Evolutionary conservation across 1,140 invertebrate species (phyloP), one percentile per base, ranked within the genome.

Genomic region (Antheraea mylitta): DNA sequence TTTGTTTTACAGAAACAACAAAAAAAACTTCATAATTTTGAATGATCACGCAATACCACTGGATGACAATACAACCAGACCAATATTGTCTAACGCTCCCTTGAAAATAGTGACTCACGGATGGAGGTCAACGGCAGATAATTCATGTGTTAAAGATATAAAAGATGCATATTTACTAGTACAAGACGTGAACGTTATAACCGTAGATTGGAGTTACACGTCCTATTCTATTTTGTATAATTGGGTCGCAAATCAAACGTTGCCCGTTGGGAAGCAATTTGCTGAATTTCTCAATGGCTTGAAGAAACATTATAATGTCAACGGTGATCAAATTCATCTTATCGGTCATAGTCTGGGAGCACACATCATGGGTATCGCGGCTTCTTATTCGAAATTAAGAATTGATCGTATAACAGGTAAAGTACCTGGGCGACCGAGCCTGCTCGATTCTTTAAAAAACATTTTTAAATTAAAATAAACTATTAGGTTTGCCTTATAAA

Each of bases 321-420:
- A 93, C 75, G 86, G 93, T 0, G 78, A 93, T 69, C 78, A 93
- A 19, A 83, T 95, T 22, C 95, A 95, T 81, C 87, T 95, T 38
- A 94, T 95, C 64, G 95, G 97, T 0, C 97, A 97, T 86, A 97
- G 96, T 74, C 92, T 98, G 11, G 97, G 97, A 8, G 96, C 97
- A 0, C 97, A 98, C 69, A 94, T 97, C 18, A 95, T 96, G 69
- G 97, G 97, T 9, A 96, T 96, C 80, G 95, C 96, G 0, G 97
- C 96, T 0, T 86, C 85, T 36, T 81, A 89, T 45, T 79, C 93
- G 3, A 92, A 84, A 65, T 83, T 88, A 48, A 92, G 92, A 6
- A 92, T 95, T 2, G 90, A 89, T n/a, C 89, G 95, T 77, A 89
- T 95, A 3, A 95, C 95, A 0, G 93, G 93, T 85, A 68, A 38